Conservation (phyloP, 2,113 vertebrate genomes). For the Sporophila hypoxantha region DNA sequence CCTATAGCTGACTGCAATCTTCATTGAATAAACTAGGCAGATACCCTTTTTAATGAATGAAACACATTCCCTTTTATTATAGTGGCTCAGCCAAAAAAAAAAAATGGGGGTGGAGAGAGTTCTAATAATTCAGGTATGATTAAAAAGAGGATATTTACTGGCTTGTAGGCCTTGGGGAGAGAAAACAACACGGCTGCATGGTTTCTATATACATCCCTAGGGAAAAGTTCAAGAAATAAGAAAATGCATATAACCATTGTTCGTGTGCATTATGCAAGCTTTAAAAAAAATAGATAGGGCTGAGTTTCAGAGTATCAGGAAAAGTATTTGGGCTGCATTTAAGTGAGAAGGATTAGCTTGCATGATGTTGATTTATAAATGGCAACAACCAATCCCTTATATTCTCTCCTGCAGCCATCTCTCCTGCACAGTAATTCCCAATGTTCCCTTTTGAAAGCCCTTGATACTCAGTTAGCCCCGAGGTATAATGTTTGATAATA, state of each 20-base stretch:
- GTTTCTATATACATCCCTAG: constrained; percentile 49
- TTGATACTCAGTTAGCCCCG: constrained; percentile 86
- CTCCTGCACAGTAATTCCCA: constrained; percentile 78
- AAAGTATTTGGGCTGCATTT: constrained; percentile 83
- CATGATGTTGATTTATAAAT: constrained; percentile 88
- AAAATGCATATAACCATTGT: constrained; percentile 68
- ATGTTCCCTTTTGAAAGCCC: constrained; percentile 84
- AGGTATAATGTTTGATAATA: constrained; percentile 96
- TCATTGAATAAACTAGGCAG: background rate
- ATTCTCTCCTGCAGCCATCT: constrained; percentile 74
- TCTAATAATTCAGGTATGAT: constrained; percentile 55
- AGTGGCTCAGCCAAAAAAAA: background rate
- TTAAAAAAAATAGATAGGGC: constrained; percentile 69
- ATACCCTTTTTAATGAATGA: constrained; percentile 51
- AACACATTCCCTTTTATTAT: constrained; percentile 33
- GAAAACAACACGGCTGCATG: constrained; percentile 1
- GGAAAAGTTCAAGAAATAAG: constrained; percentile 70
- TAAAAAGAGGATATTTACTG: constrained; percentile 49
- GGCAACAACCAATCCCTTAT: constrained; percentile 86
- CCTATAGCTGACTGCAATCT: background rate
- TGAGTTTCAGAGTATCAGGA: constrained; percentile 64
- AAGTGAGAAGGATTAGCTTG: constrained; percentile 86
- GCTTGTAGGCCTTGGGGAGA: constrained; percentile 30
- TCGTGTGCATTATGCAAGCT: constrained; percentile 75
- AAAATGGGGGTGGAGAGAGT: background rate